Evolutionary conservation across 2,797 vertebrate species (phyloP).

Genomic region (Sebastiscus albofasciatus): DNA sequence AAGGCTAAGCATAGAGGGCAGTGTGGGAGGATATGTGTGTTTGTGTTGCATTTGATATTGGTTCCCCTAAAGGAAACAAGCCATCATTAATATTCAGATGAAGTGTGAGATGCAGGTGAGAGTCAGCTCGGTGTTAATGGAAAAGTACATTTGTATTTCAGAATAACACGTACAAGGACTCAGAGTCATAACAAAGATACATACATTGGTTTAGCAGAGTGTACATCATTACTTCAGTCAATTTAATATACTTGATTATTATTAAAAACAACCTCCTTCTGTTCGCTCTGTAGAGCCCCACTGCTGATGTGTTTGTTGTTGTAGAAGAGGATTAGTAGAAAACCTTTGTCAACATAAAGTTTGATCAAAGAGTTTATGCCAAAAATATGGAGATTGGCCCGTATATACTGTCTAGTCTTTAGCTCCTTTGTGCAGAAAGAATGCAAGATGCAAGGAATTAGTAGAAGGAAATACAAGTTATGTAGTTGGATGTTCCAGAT

Average conservation of each 20-base stretch:
- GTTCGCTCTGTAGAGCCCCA: background rate
- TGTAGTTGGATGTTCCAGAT: background rate
- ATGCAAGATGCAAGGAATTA: background rate
- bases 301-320: background rate
- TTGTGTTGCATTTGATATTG: background rate
- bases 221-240: background rate
- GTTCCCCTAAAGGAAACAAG: slow-evolving; percentile 18
- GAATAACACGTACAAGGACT: background rate
- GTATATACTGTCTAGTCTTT: background rate
- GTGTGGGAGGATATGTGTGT: background rate
- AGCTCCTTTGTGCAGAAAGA: background rate
- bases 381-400: background rate
- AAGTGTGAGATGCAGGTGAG: slow-evolving; percentile 3
- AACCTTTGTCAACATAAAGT: background rate
- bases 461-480: background rate
- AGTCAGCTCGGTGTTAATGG: slow-evolving; percentile 21
- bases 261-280: background rate
- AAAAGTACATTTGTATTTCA: slow-evolving; percentile 3
- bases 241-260: background rate
- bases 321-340: background rate
- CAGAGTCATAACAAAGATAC: background rate
- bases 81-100: slow-evolving; percentile 34
- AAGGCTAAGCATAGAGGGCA: slow-evolving; percentile 5
- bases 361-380: background rate
- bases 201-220: background rate